These are phyloP conservation scores for Falco rusticolus DNA, from an alignment of 2,797 vertebrate genomes.

Conservation along the genomic window DNA sequence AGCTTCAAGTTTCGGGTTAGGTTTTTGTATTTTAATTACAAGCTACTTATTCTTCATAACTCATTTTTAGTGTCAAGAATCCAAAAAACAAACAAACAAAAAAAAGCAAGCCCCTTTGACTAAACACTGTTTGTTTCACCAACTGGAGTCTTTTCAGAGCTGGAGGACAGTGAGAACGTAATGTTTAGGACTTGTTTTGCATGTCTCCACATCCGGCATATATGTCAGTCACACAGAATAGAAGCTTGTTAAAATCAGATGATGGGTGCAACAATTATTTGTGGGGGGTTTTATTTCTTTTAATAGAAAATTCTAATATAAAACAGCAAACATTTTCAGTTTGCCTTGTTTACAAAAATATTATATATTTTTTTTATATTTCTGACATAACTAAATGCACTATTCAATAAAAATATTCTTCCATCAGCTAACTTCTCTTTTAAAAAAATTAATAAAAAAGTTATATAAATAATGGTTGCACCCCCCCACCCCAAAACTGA, in stretches of 20 bases:
- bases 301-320: slow-evolving; percentile 72
- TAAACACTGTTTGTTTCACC: background rate
- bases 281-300: slow-evolving; percentile 65
- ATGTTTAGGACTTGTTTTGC: slow-evolving; percentile 60
- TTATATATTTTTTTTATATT: slow-evolving; percentile 72
- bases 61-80: background rate
- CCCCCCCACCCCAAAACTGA: slow-evolving; percentile 44
- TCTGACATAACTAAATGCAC: slow-evolving; percentile 75
- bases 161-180: slow-evolving; percentile 12
- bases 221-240: slow-evolving; percentile 56
- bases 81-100: too few relatives aligned
- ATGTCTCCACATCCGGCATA: background rate
- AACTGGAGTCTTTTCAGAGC: background rate
- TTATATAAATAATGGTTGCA: slow-evolving; percentile 71
- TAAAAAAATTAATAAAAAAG: slow-evolving; percentile 63
- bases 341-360: slow-evolving; percentile 76
- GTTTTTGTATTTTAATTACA: background rate
- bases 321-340: slow-evolving; percentile 69
- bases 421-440: slow-evolving; percentile 57
- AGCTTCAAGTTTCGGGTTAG: background rate
- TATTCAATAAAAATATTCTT: slow-evolving; percentile 69
- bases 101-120: background rate
- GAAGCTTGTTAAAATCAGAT: slow-evolving; percentile 62
- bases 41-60: background rate
- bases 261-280: slow-evolving; percentile 70